Evolutionary conservation across 2,113 vertebrate genomes (phyloP).

Genomic region (Cnemophilus loriae): DNA sequence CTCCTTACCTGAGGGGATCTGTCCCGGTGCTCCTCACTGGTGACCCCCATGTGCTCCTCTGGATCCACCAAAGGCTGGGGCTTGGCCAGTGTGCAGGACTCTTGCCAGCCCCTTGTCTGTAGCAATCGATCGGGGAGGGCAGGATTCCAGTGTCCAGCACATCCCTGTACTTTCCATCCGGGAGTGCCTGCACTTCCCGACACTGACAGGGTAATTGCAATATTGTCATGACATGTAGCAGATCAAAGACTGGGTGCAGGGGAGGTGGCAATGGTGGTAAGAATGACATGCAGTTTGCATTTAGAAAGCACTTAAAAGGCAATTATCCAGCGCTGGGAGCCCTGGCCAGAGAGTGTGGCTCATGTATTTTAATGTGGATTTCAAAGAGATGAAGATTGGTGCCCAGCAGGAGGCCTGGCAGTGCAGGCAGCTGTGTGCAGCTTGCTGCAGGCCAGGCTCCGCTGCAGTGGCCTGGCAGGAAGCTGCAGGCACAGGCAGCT

Average conservation of each 20-base stretch:
- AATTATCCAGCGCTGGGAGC: constrained; percentile 46
- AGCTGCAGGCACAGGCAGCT: background rate
- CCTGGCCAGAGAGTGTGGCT: constrained; percentile 35
- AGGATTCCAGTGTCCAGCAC: background rate
- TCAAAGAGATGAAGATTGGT: constrained; percentile 33
- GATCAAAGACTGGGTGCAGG: constrained; percentile 54
- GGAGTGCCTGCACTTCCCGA: background rate
- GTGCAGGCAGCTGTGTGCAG: background rate
- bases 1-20: background rate
- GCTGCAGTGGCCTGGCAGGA: background rate
- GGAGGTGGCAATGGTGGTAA: constrained; percentile 24
- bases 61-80: background rate
- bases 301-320: constrained; percentile 65
- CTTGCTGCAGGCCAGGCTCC: background rate
- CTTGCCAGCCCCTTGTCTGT: rapidly evolving
- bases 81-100: background rate
- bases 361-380: constrained; percentile 49
- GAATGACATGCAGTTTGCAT: constrained; percentile 56
- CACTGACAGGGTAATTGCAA: constrained; percentile 49
- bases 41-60: background rate
- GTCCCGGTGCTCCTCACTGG: rapidly evolving
- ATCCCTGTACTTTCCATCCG: background rate
- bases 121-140: rapidly evolving
- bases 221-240: constrained; percentile 51
- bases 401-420: constrained; percentile 7